Base-by-base conservation (phyloP, 2,888 invertebrate species). In the Trachelus iudaicus region DNA sequence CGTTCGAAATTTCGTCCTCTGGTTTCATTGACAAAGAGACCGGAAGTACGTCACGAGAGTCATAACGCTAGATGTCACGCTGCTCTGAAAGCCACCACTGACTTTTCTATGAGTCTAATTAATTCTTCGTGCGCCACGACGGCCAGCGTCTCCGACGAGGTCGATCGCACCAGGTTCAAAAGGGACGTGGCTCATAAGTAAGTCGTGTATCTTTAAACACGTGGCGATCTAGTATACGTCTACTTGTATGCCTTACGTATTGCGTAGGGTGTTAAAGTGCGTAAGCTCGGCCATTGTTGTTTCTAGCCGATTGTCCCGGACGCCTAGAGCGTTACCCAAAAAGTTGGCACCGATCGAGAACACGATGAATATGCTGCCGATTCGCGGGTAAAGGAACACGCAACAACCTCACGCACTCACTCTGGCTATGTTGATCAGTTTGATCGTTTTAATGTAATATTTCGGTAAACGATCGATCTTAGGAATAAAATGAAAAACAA, bases 321-420 rank as follows among this genome's bases (percentile, higher is more conserved):
- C 86, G 84, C 86, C 86, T 83, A 85, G 87, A 83, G 85, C 85
- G 84, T 89, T 89, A 79, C 90, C 90, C 76, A 85, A 87, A 89
- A 89, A 88, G 85, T 87, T 90, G 89, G 88, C 87, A 85, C 90
- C 90, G 79, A 89, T 90, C 84, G 84, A 87, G 84, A 85, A 84
- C 86, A 85, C 85, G 82, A 86, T 84, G 85, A 85, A 85, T 85
- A 84, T 84, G 84, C 89, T 88, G 82, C 85, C 86, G 82, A 88
- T 84, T 81, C 86, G 85, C 83, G 87, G 90, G 89, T 89, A 90
- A 89, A 83, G 77, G 80, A 75, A 78, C 73, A 71, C 34, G 13
- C 71, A 71, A 30, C 71, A 23, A 71, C 30, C 2, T 71, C 30
- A 31, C 30, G 13, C 71, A 33, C 34, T 71, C 33, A 30, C 34